Evolutionary conservation across 2,113 vertebrate genomes (phyloP).

Genomic region (Lota lota): DNA sequence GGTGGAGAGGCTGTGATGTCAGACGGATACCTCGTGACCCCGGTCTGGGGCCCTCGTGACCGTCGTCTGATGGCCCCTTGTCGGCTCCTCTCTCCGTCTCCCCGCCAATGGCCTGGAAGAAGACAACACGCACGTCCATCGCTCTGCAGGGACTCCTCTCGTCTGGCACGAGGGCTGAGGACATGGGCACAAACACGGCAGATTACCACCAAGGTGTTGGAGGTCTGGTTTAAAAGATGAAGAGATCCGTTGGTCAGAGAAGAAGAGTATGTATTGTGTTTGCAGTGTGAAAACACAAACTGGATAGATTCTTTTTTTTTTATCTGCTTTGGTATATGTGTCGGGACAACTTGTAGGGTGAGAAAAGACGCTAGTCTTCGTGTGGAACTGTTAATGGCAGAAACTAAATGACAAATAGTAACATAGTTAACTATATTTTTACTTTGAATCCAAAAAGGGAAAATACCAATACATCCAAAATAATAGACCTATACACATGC

Average conservation of each 20-base stretch:
- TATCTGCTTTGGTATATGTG: constrained; percentile 1
- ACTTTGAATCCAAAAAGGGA: too few species aligned
- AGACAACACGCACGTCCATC: constrained; percentile 14
- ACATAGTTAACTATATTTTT: too few species aligned
- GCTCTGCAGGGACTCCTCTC: constrained; percentile 18
- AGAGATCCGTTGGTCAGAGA: constrained; percentile 46
- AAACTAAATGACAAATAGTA: too few species aligned
- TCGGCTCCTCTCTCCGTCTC: constrained; percentile 34
- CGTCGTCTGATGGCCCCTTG: constrained; percentile 22
- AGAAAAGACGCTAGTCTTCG: too few species aligned
- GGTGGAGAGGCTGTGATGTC: constrained; percentile 30
- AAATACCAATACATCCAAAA: too few species aligned
- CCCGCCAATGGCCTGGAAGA: constrained; percentile 48
- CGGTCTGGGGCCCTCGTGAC: constrained; percentile 32
- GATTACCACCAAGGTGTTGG: constrained; percentile 40
- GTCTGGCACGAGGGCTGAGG: neutral
- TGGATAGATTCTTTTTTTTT: constrained; percentile 31
- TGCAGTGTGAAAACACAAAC: constrained; percentile 25
- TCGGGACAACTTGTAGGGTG: neutral
- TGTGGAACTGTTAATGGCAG: too few species aligned
- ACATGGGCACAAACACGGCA: constrained; percentile 11
- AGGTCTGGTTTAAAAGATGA: constrained; percentile 13
- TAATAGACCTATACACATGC: too few species aligned
- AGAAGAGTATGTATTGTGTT: constrained; percentile 39
- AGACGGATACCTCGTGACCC: constrained; percentile 41